phyloP scores from a whole-genome alignment of 2,113 vertebrate species.

The Trematocara macrostoma region DNA sequence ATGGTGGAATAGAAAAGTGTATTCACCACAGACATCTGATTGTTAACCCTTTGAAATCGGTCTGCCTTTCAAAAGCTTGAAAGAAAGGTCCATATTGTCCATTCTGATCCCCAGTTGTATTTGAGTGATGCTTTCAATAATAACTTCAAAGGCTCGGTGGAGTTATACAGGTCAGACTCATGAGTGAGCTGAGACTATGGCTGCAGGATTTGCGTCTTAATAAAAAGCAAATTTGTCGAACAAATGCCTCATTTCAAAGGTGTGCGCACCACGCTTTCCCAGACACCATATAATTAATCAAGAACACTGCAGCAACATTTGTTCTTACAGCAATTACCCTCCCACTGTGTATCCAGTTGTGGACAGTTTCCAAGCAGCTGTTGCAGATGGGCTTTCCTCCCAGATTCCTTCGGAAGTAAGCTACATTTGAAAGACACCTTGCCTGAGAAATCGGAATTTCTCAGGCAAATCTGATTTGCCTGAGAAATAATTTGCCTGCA shows the following conservation, averaged over 20 bases:
- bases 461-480: neutral
- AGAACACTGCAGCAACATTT: constrained; percentile 20
- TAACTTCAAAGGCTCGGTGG: constrained; percentile 32
- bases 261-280: neutral
- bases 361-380: constrained; percentile 31
- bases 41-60: constrained; percentile 25
- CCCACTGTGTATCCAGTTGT: constrained; percentile 3
- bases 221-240: constrained; percentile 32
- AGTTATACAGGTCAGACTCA: constrained; percentile 18
- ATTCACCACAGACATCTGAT: constrained; percentile 7
- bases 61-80: neutral
- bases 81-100: neutral
- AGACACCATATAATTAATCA: constrained; percentile 11
- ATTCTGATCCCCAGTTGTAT: constrained; percentile 26
- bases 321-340: constrained; percentile 18
- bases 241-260: constrained; percentile 23
- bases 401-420: neutral
- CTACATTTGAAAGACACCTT: neutral
- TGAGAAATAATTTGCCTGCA: neutral
- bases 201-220: neutral
- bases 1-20: neutral
- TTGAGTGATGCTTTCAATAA: constrained; percentile 33
- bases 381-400: constrained; percentile 11
- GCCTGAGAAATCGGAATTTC: neutral
- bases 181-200: constrained; percentile 1